These are phyloP conservation scores for Hypanus sabinus DNA, from an alignment of 2,113 vertebrate genomes.

Conservation along the genomic window DNA sequence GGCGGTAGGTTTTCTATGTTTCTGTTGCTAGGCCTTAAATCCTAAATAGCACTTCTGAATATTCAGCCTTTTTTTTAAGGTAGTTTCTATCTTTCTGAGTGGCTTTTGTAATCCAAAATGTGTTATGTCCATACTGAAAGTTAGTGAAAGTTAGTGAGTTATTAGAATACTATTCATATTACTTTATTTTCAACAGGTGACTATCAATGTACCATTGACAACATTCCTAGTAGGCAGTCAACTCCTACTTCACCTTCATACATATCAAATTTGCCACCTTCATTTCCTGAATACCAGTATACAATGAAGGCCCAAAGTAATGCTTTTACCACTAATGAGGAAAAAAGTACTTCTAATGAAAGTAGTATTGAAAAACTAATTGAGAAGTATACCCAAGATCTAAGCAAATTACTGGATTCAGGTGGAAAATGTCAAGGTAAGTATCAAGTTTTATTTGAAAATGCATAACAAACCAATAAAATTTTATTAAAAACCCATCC, in stretches of 20 bases:
- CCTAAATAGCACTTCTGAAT: no score
- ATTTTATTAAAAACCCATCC: background rate
- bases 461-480: background rate
- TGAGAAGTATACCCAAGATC: conserved; percentile 53
- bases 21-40: no score
- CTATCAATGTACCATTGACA: background rate
- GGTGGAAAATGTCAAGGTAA: conserved; percentile 51
- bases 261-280: background rate
- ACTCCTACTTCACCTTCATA: background rate
- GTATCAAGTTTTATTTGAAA: background rate
- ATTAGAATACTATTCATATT: background rate
- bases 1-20: no score
- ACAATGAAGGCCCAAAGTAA: background rate
- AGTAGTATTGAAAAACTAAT: conserved; percentile 53
- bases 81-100: background rate
- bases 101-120: background rate
- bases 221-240: background rate
- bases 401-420: conserved; percentile 48
- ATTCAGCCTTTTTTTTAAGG: background rate
- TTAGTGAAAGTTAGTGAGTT: background rate
- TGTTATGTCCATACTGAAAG: background rate
- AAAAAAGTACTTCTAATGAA: conserved; percentile 38
- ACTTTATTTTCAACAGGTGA: background rate
- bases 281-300: background rate
- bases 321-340: background rate